Base-by-base conservation (phyloP, 23 tunicate genomes). In the Trididemnum clinides region DNA sequence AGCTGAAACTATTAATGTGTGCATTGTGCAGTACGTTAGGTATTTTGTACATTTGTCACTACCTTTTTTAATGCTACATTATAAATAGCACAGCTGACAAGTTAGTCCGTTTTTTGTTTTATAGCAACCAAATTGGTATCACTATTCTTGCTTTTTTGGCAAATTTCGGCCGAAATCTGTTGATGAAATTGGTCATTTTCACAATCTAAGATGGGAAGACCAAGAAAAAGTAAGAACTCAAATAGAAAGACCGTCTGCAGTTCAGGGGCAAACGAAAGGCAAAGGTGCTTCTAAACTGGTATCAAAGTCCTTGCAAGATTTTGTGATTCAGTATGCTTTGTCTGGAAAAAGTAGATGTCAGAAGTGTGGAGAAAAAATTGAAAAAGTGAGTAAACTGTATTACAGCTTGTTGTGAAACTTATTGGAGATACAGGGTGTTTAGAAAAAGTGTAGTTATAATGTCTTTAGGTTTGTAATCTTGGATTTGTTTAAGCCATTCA, bases 121-220 rank as follows among this genome's bases (percentile, higher is more conserved):
- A 49, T 32, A 94, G 98, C 88, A 96, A 85, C 92, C 96, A 49
- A 80, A 84, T 36, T 96, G 99, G 99, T 71, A 84, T 78, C 99
- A 96, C 51, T 96, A 62, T 64, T 39, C 90, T 7, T 96, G 99
- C 65, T 96, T 96, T 71, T 96, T 96, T 75, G 81, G 88, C 28
- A 77, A 76, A 39, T 91, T 69, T 82, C 87, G 92, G 10, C 90
- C 96, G 34, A 49, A 70, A 10, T 77, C 81, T 33, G 77, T 83
- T 31, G 93, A 88, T 71, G 96, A 96, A 71, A 74, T 96, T 28
- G 84, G 71, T n/a, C 21, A 80, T 33, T 91, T 87, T 62, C 78
- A 91, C 63, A 81, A 80, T 35, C 66, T 96, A 33, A 74, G 99
- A 33, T 87, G 87, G 81, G 85, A 85, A n/a, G 99, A 96, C 64